These are phyloP conservation scores for Cheumatopsyche charites DNA, from an alignment of 1,140 invertebrate genomes.

Conservation along the genomic window DNA sequence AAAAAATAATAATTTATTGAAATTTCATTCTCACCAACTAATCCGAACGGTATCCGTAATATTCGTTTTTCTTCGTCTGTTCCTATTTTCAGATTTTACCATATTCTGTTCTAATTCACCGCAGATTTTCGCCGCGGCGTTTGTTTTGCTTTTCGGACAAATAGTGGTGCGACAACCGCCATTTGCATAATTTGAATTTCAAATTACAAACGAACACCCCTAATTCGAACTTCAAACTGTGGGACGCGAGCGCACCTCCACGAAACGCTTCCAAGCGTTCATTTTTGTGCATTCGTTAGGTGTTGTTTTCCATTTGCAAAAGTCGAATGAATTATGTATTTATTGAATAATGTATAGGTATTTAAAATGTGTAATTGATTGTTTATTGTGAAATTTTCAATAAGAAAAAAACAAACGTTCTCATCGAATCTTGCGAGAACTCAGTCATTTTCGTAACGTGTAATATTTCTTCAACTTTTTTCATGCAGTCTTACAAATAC, in stretches of 20 bases:
- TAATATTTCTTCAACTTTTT: too few species aligned
- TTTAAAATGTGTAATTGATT: neutral
- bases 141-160: conserved; percentile 32
- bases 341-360: too few species aligned
- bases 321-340: too few species aligned
- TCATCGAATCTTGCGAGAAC: too few species aligned
- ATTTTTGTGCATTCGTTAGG: neutral
- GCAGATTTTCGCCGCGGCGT: conserved; percentile 7
- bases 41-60: too few species aligned
- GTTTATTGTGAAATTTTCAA: neutral
- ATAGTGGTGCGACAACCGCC: conserved; percentile 27
- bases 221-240: conserved; percentile 22
- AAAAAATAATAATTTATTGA: too few species aligned
- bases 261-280: neutral
- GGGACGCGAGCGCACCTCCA: neutral
- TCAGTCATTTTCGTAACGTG: too few species aligned
- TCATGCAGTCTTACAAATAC: too few species aligned
- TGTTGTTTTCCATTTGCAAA: too few species aligned
- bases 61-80: neutral
- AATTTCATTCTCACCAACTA: too few species aligned
- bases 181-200: conserved; percentile 38
- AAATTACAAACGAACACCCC: conserved; percentile 17
- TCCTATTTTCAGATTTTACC: neutral
- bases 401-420: too few species aligned
- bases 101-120: conserved; percentile 9